Evolutionary conservation across 2,888 invertebrate species (phyloP).

Genomic region (Apamea monoglypha): DNA sequence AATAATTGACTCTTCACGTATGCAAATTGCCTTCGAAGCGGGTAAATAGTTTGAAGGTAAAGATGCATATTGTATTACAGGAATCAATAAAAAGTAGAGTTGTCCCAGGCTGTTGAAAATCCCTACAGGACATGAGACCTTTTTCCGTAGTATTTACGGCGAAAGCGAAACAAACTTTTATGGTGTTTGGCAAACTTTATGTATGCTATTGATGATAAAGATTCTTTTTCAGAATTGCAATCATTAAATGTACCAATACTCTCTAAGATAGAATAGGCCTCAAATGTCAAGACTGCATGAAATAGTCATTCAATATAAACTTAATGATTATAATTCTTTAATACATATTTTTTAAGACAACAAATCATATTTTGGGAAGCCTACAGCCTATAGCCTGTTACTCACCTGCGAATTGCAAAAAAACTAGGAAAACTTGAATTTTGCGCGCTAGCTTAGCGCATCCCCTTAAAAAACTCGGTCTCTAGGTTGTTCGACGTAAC

Average conservation of each 20-base stretch:
- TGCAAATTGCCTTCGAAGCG: not conserved
- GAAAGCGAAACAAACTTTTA: not conserved
- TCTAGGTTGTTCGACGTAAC: not conserved
- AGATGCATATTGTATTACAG: conserved; percentile 3
- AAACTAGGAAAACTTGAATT: not conserved
- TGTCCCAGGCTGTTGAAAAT: not conserved
- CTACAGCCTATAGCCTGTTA: not conserved
- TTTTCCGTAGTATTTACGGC: not conserved
- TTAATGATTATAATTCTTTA: not conserved
- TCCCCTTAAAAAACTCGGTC: not conserved
- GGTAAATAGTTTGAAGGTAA: not conserved
- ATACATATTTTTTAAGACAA: not conserved
- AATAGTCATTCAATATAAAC: not conserved
- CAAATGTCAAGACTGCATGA: not conserved
- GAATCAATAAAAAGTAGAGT: not conserved
- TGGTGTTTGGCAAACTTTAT: too few relatives aligned
- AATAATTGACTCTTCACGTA: not conserved
- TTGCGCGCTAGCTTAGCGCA: not conserved
- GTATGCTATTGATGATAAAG: too few relatives aligned
- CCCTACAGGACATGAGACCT: not conserved
- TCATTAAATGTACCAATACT: not conserved
- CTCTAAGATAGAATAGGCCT: too few relatives aligned
- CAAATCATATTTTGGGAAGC: not conserved
- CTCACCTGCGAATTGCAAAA: not conserved
- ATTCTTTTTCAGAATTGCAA: not conserved